A percentile compares a stretch with the other conserved stretches of the same genome.
Conservation (phyloP, 2,888 invertebrate genomes). For the Drosophila atroscutellata region DNA sequence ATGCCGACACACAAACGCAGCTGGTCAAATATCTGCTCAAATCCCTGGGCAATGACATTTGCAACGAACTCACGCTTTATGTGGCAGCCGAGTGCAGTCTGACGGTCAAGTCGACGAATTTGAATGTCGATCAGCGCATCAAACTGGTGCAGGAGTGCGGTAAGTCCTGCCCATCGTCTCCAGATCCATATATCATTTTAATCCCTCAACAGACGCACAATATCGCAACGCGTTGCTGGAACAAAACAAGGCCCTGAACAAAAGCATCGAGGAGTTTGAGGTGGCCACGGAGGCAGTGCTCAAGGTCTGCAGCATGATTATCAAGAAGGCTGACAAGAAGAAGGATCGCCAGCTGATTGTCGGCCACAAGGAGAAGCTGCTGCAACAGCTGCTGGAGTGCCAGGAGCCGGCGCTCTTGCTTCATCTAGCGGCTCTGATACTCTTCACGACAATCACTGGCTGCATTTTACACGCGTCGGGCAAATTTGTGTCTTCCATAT, state of each 20-base stretch:
- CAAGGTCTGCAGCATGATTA: constrained; percentile 90
- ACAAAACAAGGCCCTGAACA: constrained; percentile 89
- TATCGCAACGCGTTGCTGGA: constrained; percentile 88
- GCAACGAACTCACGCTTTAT: constrained; percentile 91
- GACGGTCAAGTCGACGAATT: constrained; percentile 86
- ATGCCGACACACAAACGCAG: constrained; percentile 88
- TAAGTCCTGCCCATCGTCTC: constrained; percentile 36
- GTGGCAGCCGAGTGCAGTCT: constrained; percentile 91
- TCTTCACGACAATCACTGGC: constrained; percentile 93
- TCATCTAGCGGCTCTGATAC: constrained; percentile 90
- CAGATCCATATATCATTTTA: neutral
- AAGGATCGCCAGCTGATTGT: constrained; percentile 91
- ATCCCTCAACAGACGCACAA: constrained; percentile 86
- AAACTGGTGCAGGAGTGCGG: constrained; percentile 89
- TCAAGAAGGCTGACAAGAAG: constrained; percentile 96
- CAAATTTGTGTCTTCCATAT: constrained; percentile 93
- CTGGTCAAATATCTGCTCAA: constrained; percentile 94
- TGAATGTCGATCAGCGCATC: constrained; percentile 88
- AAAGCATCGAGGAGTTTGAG: constrained; percentile 92
- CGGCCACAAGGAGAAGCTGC: constrained; percentile 92
- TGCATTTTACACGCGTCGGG: constrained; percentile 96
- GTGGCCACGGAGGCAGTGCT: constrained; percentile 90
- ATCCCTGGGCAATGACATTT: constrained; percentile 92
- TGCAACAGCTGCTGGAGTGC: constrained; percentile 91
- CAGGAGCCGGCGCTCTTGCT: constrained; percentile 92